Base-by-base conservation (phyloP, 2,888 invertebrate genomes). In the Synanthedon andrenaeformis region DNA sequence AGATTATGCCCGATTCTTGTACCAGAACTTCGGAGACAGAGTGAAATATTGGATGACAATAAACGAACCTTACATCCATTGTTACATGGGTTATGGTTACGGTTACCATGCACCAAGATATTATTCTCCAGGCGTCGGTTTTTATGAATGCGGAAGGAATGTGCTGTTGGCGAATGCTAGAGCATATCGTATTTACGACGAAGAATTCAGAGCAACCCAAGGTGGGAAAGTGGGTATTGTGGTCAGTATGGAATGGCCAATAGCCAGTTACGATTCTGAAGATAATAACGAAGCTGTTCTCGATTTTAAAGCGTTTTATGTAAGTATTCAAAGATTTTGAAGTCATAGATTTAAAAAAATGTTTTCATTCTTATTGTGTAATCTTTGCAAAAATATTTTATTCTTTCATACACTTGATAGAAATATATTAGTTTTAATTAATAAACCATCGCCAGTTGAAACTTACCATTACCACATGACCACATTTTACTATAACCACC, bases 1-100 rank as follows among this genome's bases (percentile, higher is more conserved):
- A 13, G 73, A 79, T 45, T 84, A 76, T 56, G 79, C 82, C 1
- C 59, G 69, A 42, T 49, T 75, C 1, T 63, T 89, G 28, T 82
- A 88, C 58, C 74, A 78, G 50, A 72, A 86, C 62, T 89, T 83
- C 55, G 91, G 89, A 0, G 83, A 86, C 58, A 81, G 89, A 55
- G 87, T 91, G 4, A 87, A 80, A 65, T 65, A 82, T 35, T 92
- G 92, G 92, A 88, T 90, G 0, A 92, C 92, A 0, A 82, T 92
- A 53, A 92, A 92, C 65, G 92, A 92, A 62, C 91, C 92, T 0
- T 73, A 65, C 55, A 59, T 72, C 41, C 67, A 72, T 54, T 76
- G 78, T 56, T 42, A 45, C 41, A 53, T 54, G 13, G 57, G 57
- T 12, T 89, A 88, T 60, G 77, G 78, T 5, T 50, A 52, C 8